Evolutionary conservation across 2,888 invertebrate genomes (phyloP).

Genomic region (Hydriomena furcata): DNA sequence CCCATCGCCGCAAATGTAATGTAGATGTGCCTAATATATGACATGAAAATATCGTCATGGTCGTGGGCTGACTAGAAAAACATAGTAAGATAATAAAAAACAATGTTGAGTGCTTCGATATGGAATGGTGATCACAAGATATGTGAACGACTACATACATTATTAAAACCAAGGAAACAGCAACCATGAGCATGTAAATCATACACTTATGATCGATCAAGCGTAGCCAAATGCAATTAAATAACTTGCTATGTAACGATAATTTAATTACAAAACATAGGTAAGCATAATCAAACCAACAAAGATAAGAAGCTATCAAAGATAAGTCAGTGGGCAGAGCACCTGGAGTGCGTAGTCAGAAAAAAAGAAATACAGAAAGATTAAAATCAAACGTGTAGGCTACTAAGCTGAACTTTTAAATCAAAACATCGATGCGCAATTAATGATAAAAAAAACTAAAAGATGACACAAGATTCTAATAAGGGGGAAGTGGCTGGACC

Average conservation of each 20-base stretch:
- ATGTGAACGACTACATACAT: slow-evolving; percentile 1
- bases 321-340: neutral
- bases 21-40: too few species aligned
- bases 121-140: slow-evolving; percentile 7
- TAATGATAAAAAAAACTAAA: slow-evolving; percentile 1
- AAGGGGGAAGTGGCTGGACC: slow-evolving; percentile 60
- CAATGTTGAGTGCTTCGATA: neutral
- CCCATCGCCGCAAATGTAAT: too few species aligned
- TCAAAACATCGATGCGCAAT: neutral
- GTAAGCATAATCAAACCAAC: slow-evolving; percentile 1
- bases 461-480: slow-evolving; percentile 11
- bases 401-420: neutral
- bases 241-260: slow-evolving; percentile 9
- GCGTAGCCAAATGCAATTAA: slow-evolving; percentile 13
- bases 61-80: too few species aligned
- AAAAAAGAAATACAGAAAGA: too few species aligned
- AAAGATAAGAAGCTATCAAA: slow-evolving; percentile 10
- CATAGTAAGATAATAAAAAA: neutral
- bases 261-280: slow-evolving; percentile 13
- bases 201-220: slow-evolving; percentile 16
- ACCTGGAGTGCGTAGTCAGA: neutral
- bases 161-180: slow-evolving; percentile 8
- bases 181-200: slow-evolving; percentile 1
- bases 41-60: too few species aligned
- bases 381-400: too few species aligned